phyloP scores from a whole-genome alignment of 2,797 vertebrate genomes.

The Mormyrus proboscirostris region DNA sequence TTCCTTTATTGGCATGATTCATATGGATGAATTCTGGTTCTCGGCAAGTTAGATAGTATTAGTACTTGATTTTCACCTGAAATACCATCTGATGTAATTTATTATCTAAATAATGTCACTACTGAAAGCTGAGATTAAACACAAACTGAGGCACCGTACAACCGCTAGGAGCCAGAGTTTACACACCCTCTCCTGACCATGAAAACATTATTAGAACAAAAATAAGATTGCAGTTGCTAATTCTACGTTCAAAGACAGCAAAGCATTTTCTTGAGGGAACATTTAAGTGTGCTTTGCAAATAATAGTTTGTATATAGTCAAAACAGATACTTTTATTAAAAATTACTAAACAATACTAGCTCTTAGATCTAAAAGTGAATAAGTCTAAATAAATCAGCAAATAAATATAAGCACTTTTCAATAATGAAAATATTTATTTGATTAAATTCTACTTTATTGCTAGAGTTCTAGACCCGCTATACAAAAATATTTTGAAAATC shows the following conservation, averaged over 20 bases:
- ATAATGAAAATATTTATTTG: background rate
- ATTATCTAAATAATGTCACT: background rate
- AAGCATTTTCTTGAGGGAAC: background rate
- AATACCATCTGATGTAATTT: background rate
- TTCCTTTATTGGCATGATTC: background rate
- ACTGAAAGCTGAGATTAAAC: background rate
- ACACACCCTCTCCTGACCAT: background rate
- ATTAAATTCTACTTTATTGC: background rate
- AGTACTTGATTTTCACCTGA: background rate
- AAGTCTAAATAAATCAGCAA: background rate
- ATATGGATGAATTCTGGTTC: background rate
- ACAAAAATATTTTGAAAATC: background rate
- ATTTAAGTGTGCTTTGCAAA: background rate
- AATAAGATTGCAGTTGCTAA: background rate
- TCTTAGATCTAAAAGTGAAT: background rate
- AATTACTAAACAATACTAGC: background rate
- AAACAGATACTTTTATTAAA: background rate
- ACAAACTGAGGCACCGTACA: background rate
- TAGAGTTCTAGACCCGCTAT: background rate
- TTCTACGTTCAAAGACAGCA: background rate
- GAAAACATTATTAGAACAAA: background rate
- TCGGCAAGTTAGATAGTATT: background rate
- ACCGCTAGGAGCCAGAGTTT: background rate
- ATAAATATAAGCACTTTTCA: background rate
- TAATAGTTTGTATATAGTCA: background rate